These are phyloP conservation scores for Raphicerus campestris DNA, from an alignment of 2,113 vertebrate species.

Conservation along the genomic window DNA sequence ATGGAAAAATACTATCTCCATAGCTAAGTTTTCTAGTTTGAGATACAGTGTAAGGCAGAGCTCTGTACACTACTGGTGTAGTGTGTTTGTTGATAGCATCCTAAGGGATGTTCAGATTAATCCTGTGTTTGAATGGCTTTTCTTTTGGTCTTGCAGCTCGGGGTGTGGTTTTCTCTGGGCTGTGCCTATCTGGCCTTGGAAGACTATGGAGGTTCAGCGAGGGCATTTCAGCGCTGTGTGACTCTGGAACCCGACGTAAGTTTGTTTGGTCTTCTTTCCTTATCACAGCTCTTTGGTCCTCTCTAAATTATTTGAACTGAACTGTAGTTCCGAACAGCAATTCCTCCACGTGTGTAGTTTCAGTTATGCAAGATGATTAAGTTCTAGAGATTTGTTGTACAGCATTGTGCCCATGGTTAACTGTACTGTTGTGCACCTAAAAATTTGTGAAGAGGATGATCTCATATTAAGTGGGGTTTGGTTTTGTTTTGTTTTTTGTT, in stretches of 20 bases:
- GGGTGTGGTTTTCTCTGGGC: constrained; percentile 98
- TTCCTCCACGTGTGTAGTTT: background rate
- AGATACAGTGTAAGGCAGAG: background rate
- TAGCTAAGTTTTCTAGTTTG: constrained; percentile 3
- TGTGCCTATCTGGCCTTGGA: constrained; percentile 93
- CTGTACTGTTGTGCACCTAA: background rate
- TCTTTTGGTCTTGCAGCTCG: constrained; percentile 83
- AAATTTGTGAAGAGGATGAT: background rate
- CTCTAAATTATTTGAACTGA: background rate
- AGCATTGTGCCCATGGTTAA: background rate
- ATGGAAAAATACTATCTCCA: background rate
- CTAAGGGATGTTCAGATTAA: background rate
- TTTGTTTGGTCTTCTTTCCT: constrained; percentile 43
- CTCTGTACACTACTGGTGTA: background rate
- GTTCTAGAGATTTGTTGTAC: background rate
- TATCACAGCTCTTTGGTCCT: background rate
- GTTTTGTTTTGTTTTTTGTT: background rate
- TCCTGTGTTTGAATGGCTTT: background rate
- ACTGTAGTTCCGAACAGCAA: background rate
- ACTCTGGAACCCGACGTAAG: constrained; percentile 95
- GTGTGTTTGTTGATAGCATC: background rate
- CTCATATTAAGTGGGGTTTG: background rate
- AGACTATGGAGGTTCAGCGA: constrained; percentile 91
- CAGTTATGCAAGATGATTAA: background rate
- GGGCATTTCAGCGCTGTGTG: constrained; percentile 94